phyloP scores from a whole-genome alignment of 2,113 vertebrate species.

The Prochilodus magdalenae region DNA sequence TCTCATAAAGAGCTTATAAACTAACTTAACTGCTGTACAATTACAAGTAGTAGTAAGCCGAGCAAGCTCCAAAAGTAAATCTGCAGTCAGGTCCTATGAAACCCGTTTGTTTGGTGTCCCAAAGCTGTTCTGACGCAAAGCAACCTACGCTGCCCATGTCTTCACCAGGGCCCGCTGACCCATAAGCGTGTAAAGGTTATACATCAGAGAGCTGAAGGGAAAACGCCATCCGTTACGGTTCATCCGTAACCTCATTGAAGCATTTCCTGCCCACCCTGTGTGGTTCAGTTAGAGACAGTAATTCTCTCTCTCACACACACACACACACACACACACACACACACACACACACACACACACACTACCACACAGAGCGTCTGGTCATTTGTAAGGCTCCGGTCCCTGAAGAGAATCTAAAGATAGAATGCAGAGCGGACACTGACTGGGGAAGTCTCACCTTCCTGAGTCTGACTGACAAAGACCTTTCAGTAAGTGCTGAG shows the following conservation, averaged over 20 bases:
- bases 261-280: not conserved
- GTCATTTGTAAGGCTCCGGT: not conserved
- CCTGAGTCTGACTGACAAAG: not conserved
- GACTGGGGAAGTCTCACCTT: not conserved
- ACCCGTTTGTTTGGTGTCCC: not conserved
- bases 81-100: not conserved
- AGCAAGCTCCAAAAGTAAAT: no score
- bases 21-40: no score
- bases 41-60: no score
- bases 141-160: slow-evolving; percentile 58
- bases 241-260: not conserved
- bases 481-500: not conserved
- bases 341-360: no score
- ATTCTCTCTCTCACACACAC: no score
- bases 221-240: slow-evolving; percentile 53
- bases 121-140: slow-evolving; percentile 35
- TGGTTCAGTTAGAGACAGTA: not conserved
- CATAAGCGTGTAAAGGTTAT: slow-evolving; percentile 68
- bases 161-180: slow-evolving; percentile 56
- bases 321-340: not conserved
- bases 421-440: not conserved
- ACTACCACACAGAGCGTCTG: not conserved
- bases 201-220: slow-evolving; percentile 57
- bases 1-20: no score
- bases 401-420: not conserved